A percentile compares a stretch with the other conserved stretches of the same genome.
Evolutionary conservation across 2,113 vertebrate species (phyloP).

Genomic region (Dasyprocta punctata): DNA sequence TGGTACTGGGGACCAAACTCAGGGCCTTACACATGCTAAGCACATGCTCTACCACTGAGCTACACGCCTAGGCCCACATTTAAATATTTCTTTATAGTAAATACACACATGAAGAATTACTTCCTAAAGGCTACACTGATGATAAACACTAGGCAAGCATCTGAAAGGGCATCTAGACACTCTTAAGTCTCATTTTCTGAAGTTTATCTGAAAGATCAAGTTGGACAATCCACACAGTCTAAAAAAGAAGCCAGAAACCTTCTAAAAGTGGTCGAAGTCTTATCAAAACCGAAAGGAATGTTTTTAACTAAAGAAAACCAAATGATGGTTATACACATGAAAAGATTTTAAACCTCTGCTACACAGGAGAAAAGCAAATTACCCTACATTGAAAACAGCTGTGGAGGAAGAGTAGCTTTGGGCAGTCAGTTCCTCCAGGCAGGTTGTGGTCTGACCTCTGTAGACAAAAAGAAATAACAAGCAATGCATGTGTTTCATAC

Average conservation of each 20-base stretch:
- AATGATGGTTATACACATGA: background rate
- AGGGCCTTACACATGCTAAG: background rate
- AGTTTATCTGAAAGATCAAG: background rate
- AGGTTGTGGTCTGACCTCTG: background rate
- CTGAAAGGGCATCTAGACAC: background rate
- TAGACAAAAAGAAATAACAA: background rate
- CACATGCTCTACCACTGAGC: background rate
- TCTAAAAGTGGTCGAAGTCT: background rate
- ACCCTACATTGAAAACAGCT: background rate
- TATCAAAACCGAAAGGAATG: background rate
- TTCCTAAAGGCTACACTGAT: background rate
- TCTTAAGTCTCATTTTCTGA: background rate
- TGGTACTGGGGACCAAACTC: background rate
- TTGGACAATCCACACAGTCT: background rate
- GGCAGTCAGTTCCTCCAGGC: background rate
- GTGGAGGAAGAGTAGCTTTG: background rate
- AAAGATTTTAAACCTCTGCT: background rate
- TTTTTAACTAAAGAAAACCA: background rate
- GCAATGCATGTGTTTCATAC: background rate
- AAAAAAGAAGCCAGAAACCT: background rate
- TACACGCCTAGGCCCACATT: background rate
- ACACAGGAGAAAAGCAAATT: conserved; percentile 1
- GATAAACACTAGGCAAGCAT: background rate
- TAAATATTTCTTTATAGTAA: conserved; percentile 16
- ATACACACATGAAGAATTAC: background rate